Evolutionary conservation across 2,113 vertebrate species (phyloP).

Genomic region (Hippocampus abdominalis): DNA sequence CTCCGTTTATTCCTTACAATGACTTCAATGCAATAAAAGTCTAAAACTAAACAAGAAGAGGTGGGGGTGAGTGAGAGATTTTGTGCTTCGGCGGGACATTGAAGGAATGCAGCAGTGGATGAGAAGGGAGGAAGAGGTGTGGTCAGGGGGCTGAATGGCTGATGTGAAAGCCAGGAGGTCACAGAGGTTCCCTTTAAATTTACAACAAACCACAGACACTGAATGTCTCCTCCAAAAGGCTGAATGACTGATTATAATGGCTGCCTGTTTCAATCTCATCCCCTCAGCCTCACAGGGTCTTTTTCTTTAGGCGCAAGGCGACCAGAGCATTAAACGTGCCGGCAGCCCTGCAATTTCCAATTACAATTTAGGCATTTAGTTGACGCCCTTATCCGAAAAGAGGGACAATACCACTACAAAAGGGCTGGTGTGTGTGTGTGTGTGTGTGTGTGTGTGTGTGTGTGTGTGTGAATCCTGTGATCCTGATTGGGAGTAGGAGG

Average conservation of each 20-base stretch:
- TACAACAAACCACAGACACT: constrained; percentile 63
- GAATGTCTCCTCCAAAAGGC: constrained; percentile 62
- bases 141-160: constrained; percentile 35
- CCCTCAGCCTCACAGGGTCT: constrained; percentile 43
- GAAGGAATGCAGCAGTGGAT: constrained; percentile 24
- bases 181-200: constrained; percentile 71
- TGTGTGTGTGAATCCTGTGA: constrained; percentile 42
- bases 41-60: constrained; percentile 14
- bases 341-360: constrained; percentile 59
- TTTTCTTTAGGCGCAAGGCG: constrained; percentile 52
- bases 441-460: too few relatives aligned
- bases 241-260: constrained; percentile 71
- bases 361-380: constrained; percentile 63
- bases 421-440: not conserved
- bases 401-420: constrained; percentile 34
- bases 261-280: constrained; percentile 68
- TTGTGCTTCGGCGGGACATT: constrained; percentile 24
- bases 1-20: constrained; percentile 10
- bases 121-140: constrained; percentile 19
- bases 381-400: constrained; percentile 44
- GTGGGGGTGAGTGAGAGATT: constrained; percentile 6
- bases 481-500: constrained; percentile 25
- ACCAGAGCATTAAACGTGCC: constrained; percentile 54
- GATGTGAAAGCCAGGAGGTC: constrained; percentile 67
- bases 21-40: constrained; percentile 13